A percentile compares a stretch with the other conserved stretches of the same genome.
Conservation (phyloP, 2,113 vertebrate genomes). For the Dicaeum eximium region DNA sequence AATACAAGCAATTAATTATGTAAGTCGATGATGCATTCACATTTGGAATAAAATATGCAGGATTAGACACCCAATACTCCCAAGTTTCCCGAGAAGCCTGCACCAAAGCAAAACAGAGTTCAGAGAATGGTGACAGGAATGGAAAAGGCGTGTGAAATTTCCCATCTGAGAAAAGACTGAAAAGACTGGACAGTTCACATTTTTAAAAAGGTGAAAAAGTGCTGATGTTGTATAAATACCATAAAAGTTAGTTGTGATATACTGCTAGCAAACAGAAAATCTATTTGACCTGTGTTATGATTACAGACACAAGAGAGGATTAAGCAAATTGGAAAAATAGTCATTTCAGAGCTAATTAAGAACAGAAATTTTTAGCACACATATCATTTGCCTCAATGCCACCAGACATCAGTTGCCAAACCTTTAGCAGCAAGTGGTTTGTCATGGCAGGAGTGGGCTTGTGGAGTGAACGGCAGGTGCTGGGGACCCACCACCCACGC, state of each 20-base stretch:
- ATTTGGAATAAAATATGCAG: not conserved
- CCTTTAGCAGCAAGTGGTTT: not conserved
- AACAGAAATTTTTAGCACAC: not conserved
- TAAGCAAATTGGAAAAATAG: not conserved
- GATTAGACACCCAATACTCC: not conserved
- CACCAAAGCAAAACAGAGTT: not conserved
- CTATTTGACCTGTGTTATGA: not conserved
- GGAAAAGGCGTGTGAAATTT: not conserved
- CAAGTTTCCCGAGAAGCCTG: not conserved
- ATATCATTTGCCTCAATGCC: not conserved
- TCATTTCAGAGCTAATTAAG: not conserved
- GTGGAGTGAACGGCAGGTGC: not conserved
- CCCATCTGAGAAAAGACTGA: not conserved
- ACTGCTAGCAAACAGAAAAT: not conserved
- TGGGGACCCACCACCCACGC: not conserved
- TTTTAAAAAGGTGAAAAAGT: not conserved
- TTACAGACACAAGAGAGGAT: not conserved
- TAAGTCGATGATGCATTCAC: not conserved
- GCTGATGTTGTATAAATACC: not conserved
- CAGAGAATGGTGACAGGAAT: constrained; percentile 13
- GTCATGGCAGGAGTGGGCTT: not conserved
- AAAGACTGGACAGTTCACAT: not conserved
- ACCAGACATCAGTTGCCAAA: not conserved
- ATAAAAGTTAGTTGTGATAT: not conserved
- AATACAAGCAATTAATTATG: constrained; percentile 29